A percentile compares a stretch with the other conserved stretches of the same genome.
Conservation (phyloP, 2,888 invertebrate genomes). For the Drosophila meridionalis region DNA sequence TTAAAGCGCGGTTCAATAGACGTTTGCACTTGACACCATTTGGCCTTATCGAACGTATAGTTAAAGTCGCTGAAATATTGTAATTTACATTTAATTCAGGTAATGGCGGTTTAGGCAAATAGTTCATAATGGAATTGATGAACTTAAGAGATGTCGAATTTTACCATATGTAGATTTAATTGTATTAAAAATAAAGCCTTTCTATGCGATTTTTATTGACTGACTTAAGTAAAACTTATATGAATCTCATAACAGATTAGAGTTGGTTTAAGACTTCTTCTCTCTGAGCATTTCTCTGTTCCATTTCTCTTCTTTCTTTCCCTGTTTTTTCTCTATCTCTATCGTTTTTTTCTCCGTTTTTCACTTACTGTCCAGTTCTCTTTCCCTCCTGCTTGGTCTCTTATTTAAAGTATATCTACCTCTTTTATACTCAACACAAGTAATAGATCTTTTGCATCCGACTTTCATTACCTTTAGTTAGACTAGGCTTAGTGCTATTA, state of each 20-base stretch:
- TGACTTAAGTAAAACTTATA: neutral
- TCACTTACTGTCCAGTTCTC: neutral
- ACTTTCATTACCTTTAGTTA: neutral
- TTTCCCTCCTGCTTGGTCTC: neutral
- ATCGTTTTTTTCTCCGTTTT: neutral
- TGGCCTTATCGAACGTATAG: neutral
- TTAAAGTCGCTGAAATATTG: neutral
- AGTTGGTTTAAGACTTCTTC: too few relatives aligned
- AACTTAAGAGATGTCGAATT: neutral
- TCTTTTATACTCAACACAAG: too few relatives aligned
- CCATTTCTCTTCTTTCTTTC: neutral
- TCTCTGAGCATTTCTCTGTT: too few relatives aligned
- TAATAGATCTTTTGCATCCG: too few relatives aligned
- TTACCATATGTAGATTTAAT: neutral
- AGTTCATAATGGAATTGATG: neutral
- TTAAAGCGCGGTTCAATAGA: constrained; percentile 31
- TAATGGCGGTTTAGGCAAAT: neutral
- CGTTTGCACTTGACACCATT: constrained; percentile 64
- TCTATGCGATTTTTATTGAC: neutral
- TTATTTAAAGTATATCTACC: too few relatives aligned
- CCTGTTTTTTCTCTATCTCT: neutral
- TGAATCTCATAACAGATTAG: neutral
- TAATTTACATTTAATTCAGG: neutral
- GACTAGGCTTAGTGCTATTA: neutral
- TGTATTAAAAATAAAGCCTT: too few relatives aligned